Conservation (phyloP, 1,140 invertebrate genomes). For the Drosophila pachea region DNA sequence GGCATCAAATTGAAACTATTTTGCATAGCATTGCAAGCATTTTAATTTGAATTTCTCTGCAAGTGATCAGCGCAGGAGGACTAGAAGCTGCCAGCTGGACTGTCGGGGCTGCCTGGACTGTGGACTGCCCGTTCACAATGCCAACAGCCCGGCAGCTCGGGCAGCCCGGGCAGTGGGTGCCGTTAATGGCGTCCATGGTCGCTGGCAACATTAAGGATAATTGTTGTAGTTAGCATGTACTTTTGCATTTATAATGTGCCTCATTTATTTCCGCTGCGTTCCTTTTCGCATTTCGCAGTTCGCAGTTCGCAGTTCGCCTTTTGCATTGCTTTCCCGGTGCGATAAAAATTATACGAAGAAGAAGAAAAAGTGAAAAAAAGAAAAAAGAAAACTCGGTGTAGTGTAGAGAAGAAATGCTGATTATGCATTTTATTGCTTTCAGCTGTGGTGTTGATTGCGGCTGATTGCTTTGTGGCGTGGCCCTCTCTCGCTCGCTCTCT, state of each 20-base stretch:
- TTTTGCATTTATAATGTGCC: conserved; percentile 75
- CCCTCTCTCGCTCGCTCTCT: no score
- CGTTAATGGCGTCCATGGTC: conserved; percentile 63
- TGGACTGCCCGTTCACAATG: conserved; percentile 11
- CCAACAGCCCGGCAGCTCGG: no score
- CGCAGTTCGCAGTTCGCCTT: conserved; percentile 12
- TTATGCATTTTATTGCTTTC: conserved; percentile 68
- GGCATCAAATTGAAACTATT: conserved; percentile 74
- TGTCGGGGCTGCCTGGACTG: not conserved
- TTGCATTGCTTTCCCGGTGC: conserved; percentile 51
- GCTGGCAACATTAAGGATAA: conserved; percentile 74
- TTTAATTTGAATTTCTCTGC: conserved; percentile 77
- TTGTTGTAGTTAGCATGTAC: conserved; percentile 76
- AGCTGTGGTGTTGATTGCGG: conserved; percentile 64
- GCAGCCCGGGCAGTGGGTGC: not conserved
- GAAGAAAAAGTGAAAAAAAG: not conserved
- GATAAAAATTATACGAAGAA: conserved; percentile 49
- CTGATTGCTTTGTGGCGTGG: conserved; percentile 45
- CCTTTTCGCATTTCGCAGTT: conserved; percentile 4
- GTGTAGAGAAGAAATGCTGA: conserved; percentile 49
- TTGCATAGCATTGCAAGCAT: conserved; percentile 72
- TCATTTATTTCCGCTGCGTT: conserved; percentile 59
- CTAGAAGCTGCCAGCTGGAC: conserved; percentile 8
- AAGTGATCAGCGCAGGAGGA: conserved; percentile 59
- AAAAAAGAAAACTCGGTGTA: not conserved